A percentile compares a stretch with the other conserved stretches of the same genome.
Conservation (phyloP, 2,797 vertebrate genomes). For the Dendrocincla fuliginosa region DNA sequence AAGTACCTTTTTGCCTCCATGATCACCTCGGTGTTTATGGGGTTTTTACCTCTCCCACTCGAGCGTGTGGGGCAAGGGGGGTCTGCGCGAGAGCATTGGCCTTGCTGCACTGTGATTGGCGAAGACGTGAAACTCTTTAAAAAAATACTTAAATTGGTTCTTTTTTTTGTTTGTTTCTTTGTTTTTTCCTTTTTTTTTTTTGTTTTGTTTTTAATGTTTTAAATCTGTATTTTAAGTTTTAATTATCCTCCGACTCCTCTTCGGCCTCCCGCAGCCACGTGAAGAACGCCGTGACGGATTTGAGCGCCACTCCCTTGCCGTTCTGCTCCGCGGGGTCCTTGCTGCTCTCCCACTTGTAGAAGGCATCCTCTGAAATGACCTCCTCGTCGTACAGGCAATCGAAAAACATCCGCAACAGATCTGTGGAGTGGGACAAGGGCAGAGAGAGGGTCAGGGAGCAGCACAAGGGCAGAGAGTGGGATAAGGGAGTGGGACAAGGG, state of each 20-base stretch:
- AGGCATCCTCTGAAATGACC: conserved; percentile 97
- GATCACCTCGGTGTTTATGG: conserved; percentile 70
- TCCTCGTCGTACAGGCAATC: conserved; percentile 98
- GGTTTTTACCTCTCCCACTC: conserved; percentile 77
- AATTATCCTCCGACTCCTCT: conserved; percentile 98
- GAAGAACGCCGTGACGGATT: conserved; percentile 95
- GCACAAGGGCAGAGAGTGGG: too few relatives aligned
- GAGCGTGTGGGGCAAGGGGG: conserved; percentile 76
- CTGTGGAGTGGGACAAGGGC: conserved; percentile 63
- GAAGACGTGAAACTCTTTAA: conserved; percentile 80
- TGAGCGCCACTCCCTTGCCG: conserved; percentile 93
- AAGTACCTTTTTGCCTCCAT: conserved; percentile 85
- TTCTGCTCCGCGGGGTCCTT: conserved; percentile 93
- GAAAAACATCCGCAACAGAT: conserved; percentile 97
- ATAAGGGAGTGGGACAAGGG: too few relatives aligned
- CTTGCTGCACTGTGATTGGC: conserved; percentile 84
- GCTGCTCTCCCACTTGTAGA: conserved; percentile 96
- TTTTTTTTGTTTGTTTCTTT: not conserved
- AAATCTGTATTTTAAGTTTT: conserved; percentile 75
- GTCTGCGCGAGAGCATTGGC: conserved; percentile 79
- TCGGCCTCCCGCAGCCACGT: conserved; percentile 97
- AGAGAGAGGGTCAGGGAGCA: too few relatives aligned
- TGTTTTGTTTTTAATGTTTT: not conserved
- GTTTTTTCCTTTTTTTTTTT: conserved; percentile 49
- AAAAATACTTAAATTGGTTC: conserved; percentile 83